Evolutionary conservation across 2,888 invertebrate species (phyloP).

Genomic region (Xanthia icteritia): DNA sequence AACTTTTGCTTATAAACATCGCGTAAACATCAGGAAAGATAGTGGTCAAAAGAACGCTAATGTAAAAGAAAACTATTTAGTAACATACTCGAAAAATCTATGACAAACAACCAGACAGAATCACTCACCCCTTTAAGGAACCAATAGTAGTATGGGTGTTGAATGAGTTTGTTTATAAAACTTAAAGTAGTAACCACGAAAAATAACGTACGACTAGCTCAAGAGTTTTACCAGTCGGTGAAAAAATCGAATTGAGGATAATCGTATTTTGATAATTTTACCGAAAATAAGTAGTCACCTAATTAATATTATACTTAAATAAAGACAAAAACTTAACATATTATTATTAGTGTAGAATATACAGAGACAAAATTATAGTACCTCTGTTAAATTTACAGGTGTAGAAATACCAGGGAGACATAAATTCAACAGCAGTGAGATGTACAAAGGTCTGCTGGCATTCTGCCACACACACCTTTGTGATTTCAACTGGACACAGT

Average conservation of each 20-base stretch:
- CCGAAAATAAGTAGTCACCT: too few relatives aligned
- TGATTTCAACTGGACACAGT: conserved; percentile 51
- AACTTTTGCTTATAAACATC: neutral
- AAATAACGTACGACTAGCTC: too few relatives aligned
- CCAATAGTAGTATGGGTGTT: too few relatives aligned
- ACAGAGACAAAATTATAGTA: conserved; percentile 21
- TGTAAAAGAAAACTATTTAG: too few relatives aligned
- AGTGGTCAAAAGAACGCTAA: neutral
- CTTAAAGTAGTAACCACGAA: too few relatives aligned
- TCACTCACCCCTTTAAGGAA: neutral
- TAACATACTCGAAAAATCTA: neutral
- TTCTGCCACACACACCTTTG: conserved; percentile 42
- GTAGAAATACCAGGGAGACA: conserved; percentile 37
- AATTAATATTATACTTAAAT: too few relatives aligned
- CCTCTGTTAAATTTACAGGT: conserved; percentile 11
- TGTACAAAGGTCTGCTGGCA: conserved; percentile 29
- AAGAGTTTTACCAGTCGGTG: too few relatives aligned
- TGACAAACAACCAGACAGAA: neutral
- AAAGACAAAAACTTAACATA: neutral
- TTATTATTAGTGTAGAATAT: conserved; percentile 5
- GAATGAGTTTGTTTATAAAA: too few relatives aligned
- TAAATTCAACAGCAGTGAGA: conserved; percentile 24
- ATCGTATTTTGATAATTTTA: too few relatives aligned
- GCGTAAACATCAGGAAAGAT: neutral
- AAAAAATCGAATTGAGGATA: too few relatives aligned